These are phyloP conservation scores for Drosophila pandora DNA, from an alignment of 1,140 invertebrate species.

Conservation along the genomic window DNA sequence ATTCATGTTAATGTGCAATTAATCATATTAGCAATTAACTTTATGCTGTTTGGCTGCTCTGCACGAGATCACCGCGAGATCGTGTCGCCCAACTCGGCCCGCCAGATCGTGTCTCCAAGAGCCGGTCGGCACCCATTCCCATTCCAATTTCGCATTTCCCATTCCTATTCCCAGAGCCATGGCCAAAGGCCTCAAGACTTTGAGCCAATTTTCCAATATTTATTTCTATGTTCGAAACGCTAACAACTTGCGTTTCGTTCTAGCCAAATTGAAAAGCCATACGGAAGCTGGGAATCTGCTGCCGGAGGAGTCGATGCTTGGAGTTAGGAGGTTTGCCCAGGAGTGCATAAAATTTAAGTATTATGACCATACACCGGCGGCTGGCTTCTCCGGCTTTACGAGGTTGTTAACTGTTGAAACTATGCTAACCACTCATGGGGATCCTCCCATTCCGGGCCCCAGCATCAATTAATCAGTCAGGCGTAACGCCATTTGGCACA, in stretches of 20 bases:
- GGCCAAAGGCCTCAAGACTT: conserved; percentile 30
- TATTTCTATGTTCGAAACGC: conserved; percentile 72
- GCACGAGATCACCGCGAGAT: conserved; percentile 68
- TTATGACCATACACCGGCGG: conserved; percentile 61
- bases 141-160: conserved; percentile 29
- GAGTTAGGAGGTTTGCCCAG: conserved; percentile 33
- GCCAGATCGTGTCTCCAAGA: conserved; percentile 65
- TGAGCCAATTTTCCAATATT: conserved; percentile 77
- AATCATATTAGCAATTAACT: conserved; percentile 83
- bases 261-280: conserved; percentile 70
- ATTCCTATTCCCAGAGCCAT: conserved; percentile 30
- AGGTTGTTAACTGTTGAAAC: conserved; percentile 64
- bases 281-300: conserved; percentile 58
- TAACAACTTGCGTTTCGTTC: conserved; percentile 66
- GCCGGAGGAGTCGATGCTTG: conserved; percentile 8
- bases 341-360: conserved; percentile 78
- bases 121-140: conserved; percentile 52
- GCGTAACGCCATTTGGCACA: conserved; percentile 75
- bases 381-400: conserved; percentile 46
- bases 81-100: conserved; percentile 19
- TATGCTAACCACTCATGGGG: conserved; percentile 42
- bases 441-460: conserved; percentile 27
- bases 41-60: conserved; percentile 76
- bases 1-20: conserved; percentile 83
- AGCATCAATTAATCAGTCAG: conserved; percentile 70